Base-by-base conservation (phyloP, 2,888 invertebrate genomes). In the Apoda limacodes region DNA sequence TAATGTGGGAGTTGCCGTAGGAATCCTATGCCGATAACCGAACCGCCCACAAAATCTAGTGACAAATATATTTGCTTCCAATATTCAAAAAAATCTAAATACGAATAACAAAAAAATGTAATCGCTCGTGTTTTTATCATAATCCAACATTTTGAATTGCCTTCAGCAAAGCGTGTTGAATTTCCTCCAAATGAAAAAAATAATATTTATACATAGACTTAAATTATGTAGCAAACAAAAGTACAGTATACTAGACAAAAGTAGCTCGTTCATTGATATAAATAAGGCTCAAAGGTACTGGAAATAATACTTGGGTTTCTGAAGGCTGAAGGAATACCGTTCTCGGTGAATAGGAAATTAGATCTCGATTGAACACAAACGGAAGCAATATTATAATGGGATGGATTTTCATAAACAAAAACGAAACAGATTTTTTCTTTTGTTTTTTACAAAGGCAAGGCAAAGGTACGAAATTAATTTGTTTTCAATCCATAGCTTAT, bases 311-410 rank as follows among this genome's bases (percentile, higher is more conserved):
- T 35, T 45, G 45, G 58, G 52, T 42, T 45, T 37, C 30, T 39
- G 37, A 48, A 35, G 39, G 27, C 28, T 41, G 36, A 30, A 56
- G 52, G 61, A 64, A 62, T 55, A 57, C 57, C 52, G 51, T 49
- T 53, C 55, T 51, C 59, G 58, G 61, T 67, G 62, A 65, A 67
- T 67, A 56, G 62, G 63, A 68, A 71, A 70, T 71, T 66, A 69
- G 62, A 65, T 65, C 55, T 52, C 41, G 50, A n/a, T n/a, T n/a
- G 49, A 51, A 55, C 51, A 47, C 55, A 52, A 30, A 33, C 26
- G 56, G 57, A 58, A 59, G 55, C 55, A 55, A 60, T 62, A 63
- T 66, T 65, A 60, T 62, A 62, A 64, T 57, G 53, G 53, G 59
- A 52, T 51, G 55, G 48, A 60, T 65, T 65, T 66, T 56, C 52